Evolutionary conservation across 2,797 vertebrate species (phyloP), one percentile per base, ranked within the genome.

Genomic region (Melanotaenia nigrans): DNA sequence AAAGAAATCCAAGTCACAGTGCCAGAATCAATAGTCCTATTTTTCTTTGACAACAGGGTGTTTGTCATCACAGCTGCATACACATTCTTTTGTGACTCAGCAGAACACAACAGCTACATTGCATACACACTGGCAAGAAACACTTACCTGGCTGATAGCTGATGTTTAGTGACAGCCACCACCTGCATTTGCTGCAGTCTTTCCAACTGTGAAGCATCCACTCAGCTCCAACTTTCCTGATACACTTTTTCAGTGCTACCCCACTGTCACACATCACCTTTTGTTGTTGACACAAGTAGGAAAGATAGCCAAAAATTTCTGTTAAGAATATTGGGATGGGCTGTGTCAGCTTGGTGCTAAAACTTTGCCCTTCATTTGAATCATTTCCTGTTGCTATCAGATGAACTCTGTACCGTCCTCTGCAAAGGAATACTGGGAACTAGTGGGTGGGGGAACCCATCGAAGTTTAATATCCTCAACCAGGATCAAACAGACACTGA

Each of bases 401-500:
- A 75, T 63, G 71, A 79, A 81, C 66, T 76, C 79, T 11, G 64
- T 64, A 4, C 67, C 56, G 74, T 81, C 75, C 73, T 63, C 79
- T 71, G 64, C 60, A 40, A 51, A 78, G 51, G 58, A 67, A 74
- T 54, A 32, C 69, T 5, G 55, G 76, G 38, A 78, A 85, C 67
- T 65, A 58, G 71, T 49, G 77, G 79, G 72, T 20, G 66, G 24
- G 2, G 85, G 71, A 81, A 75, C 65, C 82, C 83, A 87, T 91
- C 84, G 89, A 84, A 88, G 81, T 92, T 91, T 91, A 88, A 91
- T 88, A 84, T 87, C 85, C 89, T 74, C 80, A 75, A 89, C 85
- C 85, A 74, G 87, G 84, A 90, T 93, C 88, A 87, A 90, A 85
- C 84, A 81, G 86, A 86, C 65, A 47, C 83, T 90, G 89, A 92